Conservation (phyloP, 2,113 vertebrate genomes). For the Rallus limicola region DNA sequence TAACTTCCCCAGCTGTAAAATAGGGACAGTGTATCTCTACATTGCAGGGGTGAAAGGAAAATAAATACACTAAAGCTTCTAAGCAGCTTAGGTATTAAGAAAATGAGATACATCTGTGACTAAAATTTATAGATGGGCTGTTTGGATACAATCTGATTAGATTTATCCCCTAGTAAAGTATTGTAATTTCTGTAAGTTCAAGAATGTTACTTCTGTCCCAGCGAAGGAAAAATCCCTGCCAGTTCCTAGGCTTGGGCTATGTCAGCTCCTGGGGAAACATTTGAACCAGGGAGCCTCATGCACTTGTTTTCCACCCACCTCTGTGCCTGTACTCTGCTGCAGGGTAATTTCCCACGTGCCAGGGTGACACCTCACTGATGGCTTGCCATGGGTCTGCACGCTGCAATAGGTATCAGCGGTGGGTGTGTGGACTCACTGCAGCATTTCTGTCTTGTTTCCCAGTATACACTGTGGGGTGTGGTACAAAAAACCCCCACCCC, state of each 20-base stretch:
- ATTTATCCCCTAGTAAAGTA: conserved; percentile 38
- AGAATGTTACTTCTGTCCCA: neutral
- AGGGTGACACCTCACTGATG: neutral
- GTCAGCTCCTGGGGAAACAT: neutral
- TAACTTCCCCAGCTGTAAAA: conserved; percentile 45
- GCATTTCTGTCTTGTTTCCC: neutral
- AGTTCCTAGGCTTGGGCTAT: neutral
- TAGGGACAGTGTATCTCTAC: neutral
- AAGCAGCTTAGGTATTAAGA: conserved; percentile 55
- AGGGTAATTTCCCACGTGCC: accelerated
- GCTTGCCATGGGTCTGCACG: accelerated
- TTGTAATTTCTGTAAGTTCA: conserved; percentile 9
- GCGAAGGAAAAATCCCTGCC: neutral
- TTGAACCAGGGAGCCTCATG: neutral
- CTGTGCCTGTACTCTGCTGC: accelerated
- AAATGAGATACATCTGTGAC: conserved; percentile 59
- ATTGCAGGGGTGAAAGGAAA: conserved; percentile 33
- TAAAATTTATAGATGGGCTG: conserved; percentile 12
- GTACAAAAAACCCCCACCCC: neutral
- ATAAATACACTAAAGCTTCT: conserved; percentile 54
- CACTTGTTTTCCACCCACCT: accelerated
- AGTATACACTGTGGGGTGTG: neutral
- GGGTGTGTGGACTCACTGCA: neutral
- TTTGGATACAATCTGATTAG: conserved; percentile 39
- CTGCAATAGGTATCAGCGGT: neutral